phyloP scores from a whole-genome alignment of 2,888 invertebrate genomes.

The Idaea dimidiata region DNA sequence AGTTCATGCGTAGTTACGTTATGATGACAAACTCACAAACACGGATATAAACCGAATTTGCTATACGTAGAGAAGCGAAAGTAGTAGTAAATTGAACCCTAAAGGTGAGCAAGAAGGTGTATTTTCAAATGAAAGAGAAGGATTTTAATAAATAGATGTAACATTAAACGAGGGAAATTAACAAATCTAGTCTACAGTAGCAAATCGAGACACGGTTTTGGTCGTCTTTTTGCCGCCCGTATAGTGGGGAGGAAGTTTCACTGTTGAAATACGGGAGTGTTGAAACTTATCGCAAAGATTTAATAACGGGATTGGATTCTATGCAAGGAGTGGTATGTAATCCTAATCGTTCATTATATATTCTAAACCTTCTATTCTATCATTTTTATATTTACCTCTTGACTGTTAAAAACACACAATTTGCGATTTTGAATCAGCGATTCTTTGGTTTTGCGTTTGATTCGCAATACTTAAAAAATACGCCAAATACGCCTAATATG shows the following conservation, averaged over 20 bases:
- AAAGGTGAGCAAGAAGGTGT: not conserved
- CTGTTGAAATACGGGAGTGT: conserved; percentile 24
- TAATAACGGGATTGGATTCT: conserved; percentile 41
- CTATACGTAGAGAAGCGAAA: not conserved
- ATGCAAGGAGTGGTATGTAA: conserved; percentile 4
- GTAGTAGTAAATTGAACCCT: not conserved
- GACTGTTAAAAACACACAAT: too few species aligned
- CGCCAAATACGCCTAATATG: too few species aligned
- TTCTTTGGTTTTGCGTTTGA: too few species aligned
- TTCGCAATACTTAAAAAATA: too few species aligned
- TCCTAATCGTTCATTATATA: not conserved
- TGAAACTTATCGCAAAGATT: conserved; percentile 49
- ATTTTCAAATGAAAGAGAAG: not conserved
- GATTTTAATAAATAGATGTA: conserved; percentile 53
- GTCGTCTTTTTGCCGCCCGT: conserved; percentile 35
- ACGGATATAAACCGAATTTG: conserved; percentile 16
- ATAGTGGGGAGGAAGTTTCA: conserved; percentile 20
- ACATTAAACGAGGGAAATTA: conserved; percentile 40
- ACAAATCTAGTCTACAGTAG: conserved; percentile 32
- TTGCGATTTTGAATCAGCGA: too few species aligned
- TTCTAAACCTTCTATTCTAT: not conserved
- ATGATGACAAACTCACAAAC: conserved; percentile 13
- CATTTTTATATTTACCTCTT: not conserved
- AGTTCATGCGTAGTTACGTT: not conserved
- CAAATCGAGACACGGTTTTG: conserved; percentile 14